Base-by-base conservation (phyloP, 2,113 vertebrate species). In the Empidonax alnorum region DNA sequence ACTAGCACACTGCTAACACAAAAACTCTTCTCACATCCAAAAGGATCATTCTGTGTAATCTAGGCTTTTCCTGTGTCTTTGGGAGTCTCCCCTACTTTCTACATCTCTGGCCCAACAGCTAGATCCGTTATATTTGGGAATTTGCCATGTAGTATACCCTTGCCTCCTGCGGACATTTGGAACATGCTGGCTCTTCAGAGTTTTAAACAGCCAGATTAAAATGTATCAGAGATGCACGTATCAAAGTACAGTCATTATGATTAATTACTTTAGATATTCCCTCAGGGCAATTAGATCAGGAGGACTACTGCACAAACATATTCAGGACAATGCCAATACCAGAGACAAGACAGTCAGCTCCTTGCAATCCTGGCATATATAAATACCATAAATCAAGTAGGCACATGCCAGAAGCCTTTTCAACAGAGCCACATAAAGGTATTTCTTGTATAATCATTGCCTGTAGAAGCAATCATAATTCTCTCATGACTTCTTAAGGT, bases 221-320 rank as follows among this genome's bases (percentile, higher is more conserved):
- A 87, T 65, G n/a, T 41, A 79, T 61, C 81, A 84, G 72, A 78
- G 66, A 91, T 89, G 30, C 62, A 82, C 21, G 22, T 55, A 93
- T 82, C 86, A 94, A 95, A 89, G 79, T 12, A 68, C 17, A 79
- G 37, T 79, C 66, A 84, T 79, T 87, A 87, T 76, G 93, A 92
- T 87, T 92, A 94, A 94, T 91, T 84, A 90, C 69, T 79, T 44
- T 65, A 56, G 42, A 65, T 89, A 82, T 71, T 53, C 44, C 12
- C 35, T 72, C 59, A 88, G 59, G 85, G 55, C 72, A 94, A 92
- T 71, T 92, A 78, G 68, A 59, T 71, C 50, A 78, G 76, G 55
- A 90, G 25, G 46, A 55, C 50, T 71, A 58, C 39, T 62, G 65
- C 76, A 89, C 47, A 90, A 90, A 93, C 30, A 67, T 47, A 67